These are phyloP conservation scores for Bradynema listronoti DNA, from an alignment of 1,140 invertebrate genomes.

Conservation along the genomic window DNA sequence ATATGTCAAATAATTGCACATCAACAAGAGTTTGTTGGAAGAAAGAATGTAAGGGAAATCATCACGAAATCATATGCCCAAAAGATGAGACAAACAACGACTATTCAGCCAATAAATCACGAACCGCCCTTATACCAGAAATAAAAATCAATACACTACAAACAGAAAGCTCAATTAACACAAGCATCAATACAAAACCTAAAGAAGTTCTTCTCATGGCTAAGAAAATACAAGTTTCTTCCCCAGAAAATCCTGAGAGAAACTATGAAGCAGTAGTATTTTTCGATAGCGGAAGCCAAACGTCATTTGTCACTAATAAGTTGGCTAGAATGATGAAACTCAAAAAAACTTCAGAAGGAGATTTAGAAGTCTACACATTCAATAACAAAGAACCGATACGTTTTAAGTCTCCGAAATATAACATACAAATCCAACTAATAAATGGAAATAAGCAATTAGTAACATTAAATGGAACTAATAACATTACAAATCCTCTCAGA, in stretches of 20 bases:
- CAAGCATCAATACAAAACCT: no score
- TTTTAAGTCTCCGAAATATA: neutral
- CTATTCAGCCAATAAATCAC: no score
- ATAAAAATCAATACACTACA: no score
- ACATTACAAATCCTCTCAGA: neutral
- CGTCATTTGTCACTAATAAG: neutral
- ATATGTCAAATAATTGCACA: neutral
- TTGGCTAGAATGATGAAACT: neutral
- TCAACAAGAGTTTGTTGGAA: neutral
- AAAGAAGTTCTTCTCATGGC: constrained; percentile 10
- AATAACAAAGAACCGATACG: neutral
- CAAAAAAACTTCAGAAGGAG: neutral
- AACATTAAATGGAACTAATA: neutral
- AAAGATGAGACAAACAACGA: no score
- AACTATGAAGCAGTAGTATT: constrained; percentile 14
- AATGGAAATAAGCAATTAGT: neutral
- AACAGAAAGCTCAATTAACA: no score
- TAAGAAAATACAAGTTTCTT: no score
- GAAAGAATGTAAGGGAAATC: constrained; percentile 6
- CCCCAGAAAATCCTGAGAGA: neutral
- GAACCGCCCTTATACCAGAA: no score
- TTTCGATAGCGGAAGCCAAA: constrained; percentile 6
- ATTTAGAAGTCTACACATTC: constrained; percentile 10
- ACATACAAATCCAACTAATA: neutral
- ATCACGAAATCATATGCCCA: constrained; percentile 3